Percentiles rank a stretch among this genome's conserved stretches.
These are phyloP conservation scores for Aptenodytes patagonicus DNA, from an alignment of 2,113 vertebrate genomes.

Conservation along the genomic window DNA sequence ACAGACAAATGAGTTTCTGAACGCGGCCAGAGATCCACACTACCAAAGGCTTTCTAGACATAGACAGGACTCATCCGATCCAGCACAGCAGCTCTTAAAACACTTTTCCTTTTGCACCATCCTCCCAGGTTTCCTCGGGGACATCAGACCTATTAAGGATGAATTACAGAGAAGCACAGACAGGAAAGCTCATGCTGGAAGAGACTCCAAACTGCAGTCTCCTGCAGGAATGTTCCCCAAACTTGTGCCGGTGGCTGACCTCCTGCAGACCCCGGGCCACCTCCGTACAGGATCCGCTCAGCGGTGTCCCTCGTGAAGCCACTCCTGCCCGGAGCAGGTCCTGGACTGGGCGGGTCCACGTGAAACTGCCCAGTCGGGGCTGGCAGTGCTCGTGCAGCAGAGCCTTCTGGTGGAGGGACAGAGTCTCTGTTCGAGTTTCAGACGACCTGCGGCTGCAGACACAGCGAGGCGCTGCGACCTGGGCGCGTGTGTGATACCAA, in stretches of 20 bases:
- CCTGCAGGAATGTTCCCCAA: not conserved
- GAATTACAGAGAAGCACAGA: not conserved
- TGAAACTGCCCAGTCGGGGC: fast-evolving
- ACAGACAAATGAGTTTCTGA: not conserved
- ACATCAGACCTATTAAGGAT: not conserved
- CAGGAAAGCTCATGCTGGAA: not conserved
- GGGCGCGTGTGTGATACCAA: not conserved
- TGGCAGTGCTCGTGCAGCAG: not conserved
- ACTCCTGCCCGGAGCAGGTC: not conserved
- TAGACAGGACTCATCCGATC: not conserved
- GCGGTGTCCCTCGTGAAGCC: not conserved
- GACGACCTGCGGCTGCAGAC: not conserved
- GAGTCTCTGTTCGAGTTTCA: not conserved
- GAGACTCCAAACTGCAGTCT: not conserved
- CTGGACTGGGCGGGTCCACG: not conserved
- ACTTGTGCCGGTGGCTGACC: fast-evolving
- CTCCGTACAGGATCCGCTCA: not conserved
- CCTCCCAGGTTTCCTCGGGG: not conserved
- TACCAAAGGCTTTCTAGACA: not conserved
- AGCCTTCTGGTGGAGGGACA: not conserved
- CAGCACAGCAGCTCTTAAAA: not conserved
- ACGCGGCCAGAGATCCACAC: not conserved
- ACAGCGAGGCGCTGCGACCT: not conserved
- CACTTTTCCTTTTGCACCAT: not conserved
- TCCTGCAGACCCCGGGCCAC: not conserved